These are phyloP conservation scores for Zaprionus gabonicus DNA, from an alignment of 1,140 invertebrate species.

Conservation along the genomic window DNA sequence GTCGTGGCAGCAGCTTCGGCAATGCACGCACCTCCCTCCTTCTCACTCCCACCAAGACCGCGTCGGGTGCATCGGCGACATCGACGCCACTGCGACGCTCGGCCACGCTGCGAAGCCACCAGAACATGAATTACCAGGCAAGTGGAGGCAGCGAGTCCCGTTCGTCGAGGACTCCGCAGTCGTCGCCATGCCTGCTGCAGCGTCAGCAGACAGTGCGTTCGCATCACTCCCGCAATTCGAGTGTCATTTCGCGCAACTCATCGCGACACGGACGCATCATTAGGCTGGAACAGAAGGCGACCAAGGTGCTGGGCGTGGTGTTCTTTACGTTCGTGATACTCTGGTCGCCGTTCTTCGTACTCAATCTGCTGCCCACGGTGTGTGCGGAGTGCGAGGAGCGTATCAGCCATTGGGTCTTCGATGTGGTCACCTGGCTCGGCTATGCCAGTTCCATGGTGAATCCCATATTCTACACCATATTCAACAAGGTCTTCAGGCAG, in stretches of 20 bases:
- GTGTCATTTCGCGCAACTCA: slow-evolving; percentile 91
- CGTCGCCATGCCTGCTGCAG: slow-evolving; percentile 85
- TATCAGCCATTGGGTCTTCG: slow-evolving; percentile 91
- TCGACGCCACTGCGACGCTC: slow-evolving; percentile 86
- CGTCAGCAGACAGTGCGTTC: slow-evolving; percentile 85
- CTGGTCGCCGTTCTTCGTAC: slow-evolving; percentile 97
- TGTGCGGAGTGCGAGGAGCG: slow-evolving; percentile 91
- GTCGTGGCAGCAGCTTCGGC: slow-evolving; percentile 87
- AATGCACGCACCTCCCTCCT: slow-evolving; percentile 85
- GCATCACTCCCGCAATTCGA: slow-evolving; percentile 90
- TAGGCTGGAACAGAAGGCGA: slow-evolving; percentile 95
- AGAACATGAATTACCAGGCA: slow-evolving; percentile 84
- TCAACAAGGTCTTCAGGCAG: slow-evolving; percentile 96
- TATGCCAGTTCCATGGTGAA: slow-evolving; percentile 97
- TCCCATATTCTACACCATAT: slow-evolving; percentile 97
- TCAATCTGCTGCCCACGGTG: slow-evolving; percentile 92
- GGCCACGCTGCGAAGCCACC: slow-evolving; percentile 86
- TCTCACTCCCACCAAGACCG: slow-evolving; percentile 82
- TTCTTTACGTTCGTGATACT: slow-evolving; percentile 97
- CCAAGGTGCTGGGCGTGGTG: slow-evolving; percentile 96
- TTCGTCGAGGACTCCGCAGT: slow-evolving; percentile 65
- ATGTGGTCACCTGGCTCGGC: slow-evolving; percentile 95
- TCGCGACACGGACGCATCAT: slow-evolving; percentile 92
- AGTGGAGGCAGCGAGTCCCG: slow-evolving; percentile 58
- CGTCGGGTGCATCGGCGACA: slow-evolving; percentile 68